Evolutionary conservation across 2,797 vertebrate species (phyloP).

Genomic region (Thamnophis elegans): DNA sequence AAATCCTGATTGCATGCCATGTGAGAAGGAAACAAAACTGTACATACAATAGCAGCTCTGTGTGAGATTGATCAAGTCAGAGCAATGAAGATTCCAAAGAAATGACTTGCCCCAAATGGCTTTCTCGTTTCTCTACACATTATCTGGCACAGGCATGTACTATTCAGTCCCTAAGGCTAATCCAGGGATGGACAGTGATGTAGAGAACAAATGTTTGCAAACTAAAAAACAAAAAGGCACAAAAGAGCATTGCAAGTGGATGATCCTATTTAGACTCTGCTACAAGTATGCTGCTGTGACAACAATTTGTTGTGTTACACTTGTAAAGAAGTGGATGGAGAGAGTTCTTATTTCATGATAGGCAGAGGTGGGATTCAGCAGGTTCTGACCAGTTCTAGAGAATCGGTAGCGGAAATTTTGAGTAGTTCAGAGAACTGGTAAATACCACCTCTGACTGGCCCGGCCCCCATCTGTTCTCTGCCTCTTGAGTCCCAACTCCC

Average conservation of each 20-base stretch:
- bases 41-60: constrained; percentile 21
- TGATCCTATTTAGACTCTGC: not conserved
- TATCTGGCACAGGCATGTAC: not conserved
- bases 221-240: not conserved
- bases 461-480: too few species aligned
- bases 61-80: constrained; percentile 16
- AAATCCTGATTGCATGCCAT: constrained; percentile 11
- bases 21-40: constrained; percentile 17
- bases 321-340: not conserved
- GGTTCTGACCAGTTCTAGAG: too few species aligned
- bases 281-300: not conserved
- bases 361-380: too few species aligned
- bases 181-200: not conserved
- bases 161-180: not conserved
- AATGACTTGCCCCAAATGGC: constrained; percentile 3
- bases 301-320: not conserved
- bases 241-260: not conserved
- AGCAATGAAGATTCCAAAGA: not conserved
- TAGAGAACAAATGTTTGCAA: not conserved
- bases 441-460: too few species aligned
- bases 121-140: not conserved
- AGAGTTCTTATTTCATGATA: not conserved
- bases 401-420: too few species aligned
- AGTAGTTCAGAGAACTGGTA: too few species aligned
- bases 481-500: too few species aligned